Evolutionary conservation across 1,140 invertebrate species (phyloP), one percentile per base, ranked within the genome.

Genomic region (Brachionus asplanchnoidis): DNA sequence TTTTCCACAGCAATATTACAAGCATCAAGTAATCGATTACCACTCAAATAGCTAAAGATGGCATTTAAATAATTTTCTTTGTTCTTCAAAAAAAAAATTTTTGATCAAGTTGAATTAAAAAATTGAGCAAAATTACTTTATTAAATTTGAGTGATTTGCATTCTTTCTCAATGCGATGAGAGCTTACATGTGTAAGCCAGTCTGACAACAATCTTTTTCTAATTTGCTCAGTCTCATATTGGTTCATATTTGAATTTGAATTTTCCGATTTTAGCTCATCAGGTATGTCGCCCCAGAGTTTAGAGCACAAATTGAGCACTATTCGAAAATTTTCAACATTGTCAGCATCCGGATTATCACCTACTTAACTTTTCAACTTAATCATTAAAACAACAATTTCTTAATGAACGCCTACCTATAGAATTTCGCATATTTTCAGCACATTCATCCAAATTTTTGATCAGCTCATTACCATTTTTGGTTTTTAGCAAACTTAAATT

Each of bases 331-430:
- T 42, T 65, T 82, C 79, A 9, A 82, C 42, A 46, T 82, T 82
- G 44, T 82, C 79, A 17, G 79, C 79, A 68, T 82, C 79, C 32
- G 79, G 79, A 82, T 82, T 60, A 68, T 82, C 79, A 56, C 79
- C 79, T 82, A 68, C 79, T 82, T 44, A 82, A 82, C 44, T 56
- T 80, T 80, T 80, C 20, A 80, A 36, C 44, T 82, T 60, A 50
- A 9, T 77, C 40, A n/a, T 73, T 42, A 20, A 36, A 42, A 32
- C 12, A 40, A 73, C 36, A 73, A 42, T 42, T 20, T 42, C n/a
- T 73, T 17, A 40, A 9, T 42, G 8, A 42, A 36, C 17, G 40
- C 17, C 26, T 82, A 82, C 79, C 79, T 40, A 82, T 82, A 11
- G 50, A 65, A 46, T 82, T 65, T 68, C 79, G 28, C 20, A 82